Percentiles rank a stretch among this genome's conserved stretches.
These are phyloP conservation scores for Pedetes capensis DNA, from an alignment of 2,113 vertebrate genomes.

Conservation along the genomic window DNA sequence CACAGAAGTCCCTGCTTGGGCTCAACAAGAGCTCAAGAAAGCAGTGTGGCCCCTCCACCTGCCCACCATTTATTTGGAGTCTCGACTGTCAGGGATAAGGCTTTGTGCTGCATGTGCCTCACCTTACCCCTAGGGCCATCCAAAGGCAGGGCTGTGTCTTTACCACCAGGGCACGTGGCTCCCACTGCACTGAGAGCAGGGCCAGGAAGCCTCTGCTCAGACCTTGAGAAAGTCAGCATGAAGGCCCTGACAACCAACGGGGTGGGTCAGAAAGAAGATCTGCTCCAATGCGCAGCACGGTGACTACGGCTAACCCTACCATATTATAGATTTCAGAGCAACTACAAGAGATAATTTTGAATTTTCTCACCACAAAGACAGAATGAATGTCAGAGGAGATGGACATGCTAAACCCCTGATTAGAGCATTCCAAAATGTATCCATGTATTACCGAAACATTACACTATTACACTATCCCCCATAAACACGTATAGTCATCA, in stretches of 20 bases:
- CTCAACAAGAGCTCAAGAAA: neutral
- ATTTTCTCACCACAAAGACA: neutral
- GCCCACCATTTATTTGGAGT: rapidly evolving
- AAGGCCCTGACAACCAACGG: neutral
- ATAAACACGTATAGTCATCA: neutral
- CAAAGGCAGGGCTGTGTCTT: neutral
- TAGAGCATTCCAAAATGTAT: neutral
- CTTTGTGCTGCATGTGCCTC: rapidly evolving
- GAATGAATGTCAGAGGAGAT: neutral
- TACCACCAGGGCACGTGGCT: neutral
- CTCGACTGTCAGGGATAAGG: neutral
- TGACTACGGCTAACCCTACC: neutral
- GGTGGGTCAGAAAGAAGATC: neutral
- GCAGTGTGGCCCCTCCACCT: rapidly evolving
- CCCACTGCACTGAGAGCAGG: neutral
- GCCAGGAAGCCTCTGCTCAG: neutral
- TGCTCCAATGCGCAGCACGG: neutral
- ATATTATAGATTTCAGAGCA: neutral
- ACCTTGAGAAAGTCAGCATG: neutral
- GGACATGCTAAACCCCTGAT: neutral
- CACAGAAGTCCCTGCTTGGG: neutral
- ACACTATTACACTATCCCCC: too few relatives aligned
- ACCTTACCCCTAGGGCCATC: neutral
- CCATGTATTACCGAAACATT: neutral
- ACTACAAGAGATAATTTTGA: neutral